Evolutionary conservation across 2,113 vertebrate species (phyloP).

Genomic region (Chauna torquata): DNA sequence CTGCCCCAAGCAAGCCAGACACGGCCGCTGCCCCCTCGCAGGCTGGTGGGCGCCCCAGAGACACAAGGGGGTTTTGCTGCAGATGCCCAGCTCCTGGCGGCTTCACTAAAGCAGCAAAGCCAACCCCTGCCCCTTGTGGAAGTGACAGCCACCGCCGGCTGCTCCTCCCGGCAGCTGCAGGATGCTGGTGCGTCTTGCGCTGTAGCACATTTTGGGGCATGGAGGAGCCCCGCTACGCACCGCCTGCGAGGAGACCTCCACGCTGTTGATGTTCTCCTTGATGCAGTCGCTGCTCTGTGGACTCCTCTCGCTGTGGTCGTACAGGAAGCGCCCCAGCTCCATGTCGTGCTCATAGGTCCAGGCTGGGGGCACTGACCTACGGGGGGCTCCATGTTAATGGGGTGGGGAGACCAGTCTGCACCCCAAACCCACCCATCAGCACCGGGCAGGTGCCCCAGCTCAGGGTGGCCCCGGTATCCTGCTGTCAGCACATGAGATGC

Average conservation of each 20-base stretch:
- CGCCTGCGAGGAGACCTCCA: constrained; percentile 89
- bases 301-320: constrained; percentile 87
- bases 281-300: constrained; percentile 83
- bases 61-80: not conserved
- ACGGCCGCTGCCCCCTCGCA: accelerated
- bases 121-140: accelerated
- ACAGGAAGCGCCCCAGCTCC: constrained; percentile 93
- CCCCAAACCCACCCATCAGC: not conserved
- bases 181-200: accelerated
- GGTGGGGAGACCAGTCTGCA: accelerated
- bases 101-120: not conserved
- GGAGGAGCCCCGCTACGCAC: constrained; percentile 48
- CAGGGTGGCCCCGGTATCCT: not conserved
- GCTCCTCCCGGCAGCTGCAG: not conserved
- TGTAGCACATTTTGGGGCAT: not conserved
- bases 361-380: constrained; percentile 86
- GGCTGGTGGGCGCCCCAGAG: not conserved
- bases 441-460: not conserved
- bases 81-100: accelerated
- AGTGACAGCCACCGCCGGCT: accelerated
- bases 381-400: not conserved
- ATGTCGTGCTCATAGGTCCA: constrained; percentile 93
- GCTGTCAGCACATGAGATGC: accelerated
- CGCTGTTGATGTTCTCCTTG: constrained; percentile 89
- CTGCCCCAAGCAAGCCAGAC: not conserved